Evolutionary conservation across 2,888 invertebrate genomes (phyloP).

Genomic region (Chrysodeixis includens): DNA sequence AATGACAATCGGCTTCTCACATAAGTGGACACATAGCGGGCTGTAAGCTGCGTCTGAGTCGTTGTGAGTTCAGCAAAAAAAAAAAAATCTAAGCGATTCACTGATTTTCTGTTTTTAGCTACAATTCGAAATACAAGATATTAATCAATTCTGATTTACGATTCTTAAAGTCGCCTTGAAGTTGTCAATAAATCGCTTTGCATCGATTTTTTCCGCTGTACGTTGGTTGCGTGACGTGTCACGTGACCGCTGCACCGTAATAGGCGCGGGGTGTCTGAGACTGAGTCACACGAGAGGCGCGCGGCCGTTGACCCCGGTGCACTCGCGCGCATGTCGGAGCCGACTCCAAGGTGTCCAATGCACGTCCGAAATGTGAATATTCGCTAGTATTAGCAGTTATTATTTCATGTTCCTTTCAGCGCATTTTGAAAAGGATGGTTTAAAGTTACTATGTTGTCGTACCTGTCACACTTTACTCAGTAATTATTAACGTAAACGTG

Average conservation of each 20-base stretch:
- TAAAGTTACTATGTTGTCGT: background rate
- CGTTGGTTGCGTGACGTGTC: conserved; percentile 32
- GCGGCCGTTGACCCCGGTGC: conserved; percentile 64
- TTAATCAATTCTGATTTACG: no score
- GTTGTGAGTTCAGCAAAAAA: no score
- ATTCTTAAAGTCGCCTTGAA: no score
- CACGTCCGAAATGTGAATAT: conserved; percentile 35
- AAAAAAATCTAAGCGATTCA: no score
- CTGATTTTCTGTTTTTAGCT: no score
- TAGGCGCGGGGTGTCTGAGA: conserved; percentile 39
- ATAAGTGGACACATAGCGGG: conserved; percentile 17
- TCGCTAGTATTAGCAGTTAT: background rate
- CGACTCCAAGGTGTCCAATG: conserved; percentile 59
- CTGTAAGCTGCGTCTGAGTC: background rate
- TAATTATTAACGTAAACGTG: no score
- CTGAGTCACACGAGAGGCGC: conserved; percentile 61
- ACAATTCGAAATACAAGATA: no score
- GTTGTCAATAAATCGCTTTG: no score
- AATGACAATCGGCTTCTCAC: conserved; percentile 42
- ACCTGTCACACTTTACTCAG: no score
- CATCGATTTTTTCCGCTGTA: no score
- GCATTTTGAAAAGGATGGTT: background rate
- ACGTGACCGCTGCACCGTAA: conserved; percentile 49
- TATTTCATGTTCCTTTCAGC: background rate
- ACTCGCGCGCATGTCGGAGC: conserved; percentile 52